A percentile compares a stretch with the other conserved stretches of the same genome.
These are phyloP conservation scores for Leucophenga maculata DNA, from an alignment of 2,888 invertebrate species.

Conservation along the genomic window DNA sequence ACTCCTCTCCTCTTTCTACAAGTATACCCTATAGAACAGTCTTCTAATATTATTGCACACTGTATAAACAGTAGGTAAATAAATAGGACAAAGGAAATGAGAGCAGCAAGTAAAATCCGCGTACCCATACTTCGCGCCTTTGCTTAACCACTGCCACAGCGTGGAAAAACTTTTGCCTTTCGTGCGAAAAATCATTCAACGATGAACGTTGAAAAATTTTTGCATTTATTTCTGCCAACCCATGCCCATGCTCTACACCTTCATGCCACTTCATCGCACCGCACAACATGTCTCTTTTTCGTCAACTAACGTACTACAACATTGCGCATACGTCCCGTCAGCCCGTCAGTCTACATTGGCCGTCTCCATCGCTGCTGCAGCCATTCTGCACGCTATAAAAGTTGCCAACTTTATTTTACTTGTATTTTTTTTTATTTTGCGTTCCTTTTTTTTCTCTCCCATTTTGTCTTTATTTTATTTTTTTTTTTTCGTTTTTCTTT, in stretches of 20 bases:
- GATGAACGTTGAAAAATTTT: constrained; percentile 24
- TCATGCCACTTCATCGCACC: constrained; percentile 1
- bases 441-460: constrained; percentile 13
- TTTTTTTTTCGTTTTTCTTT: constrained; percentile 1
- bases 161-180: constrained; percentile 25
- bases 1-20: too few species aligned
- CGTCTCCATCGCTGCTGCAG: not conserved
- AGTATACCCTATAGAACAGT: too few species aligned
- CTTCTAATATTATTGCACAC: too few species aligned
- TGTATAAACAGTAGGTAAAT: not conserved
- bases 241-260: not conserved
- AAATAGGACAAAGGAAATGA: not conserved
- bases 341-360: not conserved
- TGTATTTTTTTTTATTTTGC: not conserved
- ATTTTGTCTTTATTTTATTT: not conserved
- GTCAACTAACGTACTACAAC: not conserved
- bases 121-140: not conserved
- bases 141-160: not conserved
- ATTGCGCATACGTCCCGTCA: constrained; percentile 6
- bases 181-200: constrained; percentile 26
- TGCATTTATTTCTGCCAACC: constrained; percentile 16
- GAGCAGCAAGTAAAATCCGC: too few species aligned
- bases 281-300: constrained; percentile 12
- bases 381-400: constrained; percentile 14
- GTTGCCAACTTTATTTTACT: constrained; percentile 33